Conservation (phyloP, 1,140 invertebrate species). For the Papilio xuthus region DNA sequence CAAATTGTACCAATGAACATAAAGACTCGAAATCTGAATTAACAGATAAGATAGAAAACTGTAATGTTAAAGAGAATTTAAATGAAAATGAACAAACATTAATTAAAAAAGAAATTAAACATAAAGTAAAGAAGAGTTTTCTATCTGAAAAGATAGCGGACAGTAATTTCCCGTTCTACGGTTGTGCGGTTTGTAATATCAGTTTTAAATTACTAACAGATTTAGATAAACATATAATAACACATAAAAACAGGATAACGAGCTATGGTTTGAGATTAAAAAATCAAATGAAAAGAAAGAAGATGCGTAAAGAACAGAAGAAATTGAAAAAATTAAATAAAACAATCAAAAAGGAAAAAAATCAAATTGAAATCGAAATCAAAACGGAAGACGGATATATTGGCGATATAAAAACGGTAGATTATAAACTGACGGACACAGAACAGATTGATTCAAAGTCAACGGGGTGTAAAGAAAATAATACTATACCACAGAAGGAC, state of each 20-base stretch:
- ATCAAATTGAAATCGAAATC: conserved; percentile 57
- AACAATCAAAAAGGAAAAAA: conserved; percentile 55
- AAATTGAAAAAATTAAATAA: conserved; percentile 59
- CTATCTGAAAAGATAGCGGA: conserved; percentile 69
- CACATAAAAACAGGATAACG: conserved; percentile 69
- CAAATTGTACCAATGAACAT: conserved; percentile 1
- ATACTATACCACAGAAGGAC: conserved; percentile 41
- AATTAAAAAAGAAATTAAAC: conserved; percentile 51
- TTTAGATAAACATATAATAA: conserved; percentile 64
- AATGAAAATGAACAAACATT: conserved; percentile 36
- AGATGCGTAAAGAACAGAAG: conserved; percentile 67
- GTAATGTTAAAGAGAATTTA: conserved; percentile 11
- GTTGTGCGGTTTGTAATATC: conserved; percentile 69
- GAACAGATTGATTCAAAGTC: conserved; percentile 2
- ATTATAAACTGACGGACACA: conserved; percentile 35
- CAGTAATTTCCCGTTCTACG: conserved; percentile 67
- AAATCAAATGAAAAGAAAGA: conserved; percentile 64
- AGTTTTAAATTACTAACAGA: conserved; percentile 57
- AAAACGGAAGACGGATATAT: conserved; percentile 75
- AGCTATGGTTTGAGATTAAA: conserved; percentile 69
- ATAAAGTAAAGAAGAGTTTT: conserved; percentile 48
- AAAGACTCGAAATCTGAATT: neutral
- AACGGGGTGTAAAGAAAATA: conserved; percentile 6
- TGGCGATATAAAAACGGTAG: conserved; percentile 61
- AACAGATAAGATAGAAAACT: neutral